Base-by-base conservation (phyloP, 1,140 invertebrate species). In the Drosophila carrolli region DNA sequence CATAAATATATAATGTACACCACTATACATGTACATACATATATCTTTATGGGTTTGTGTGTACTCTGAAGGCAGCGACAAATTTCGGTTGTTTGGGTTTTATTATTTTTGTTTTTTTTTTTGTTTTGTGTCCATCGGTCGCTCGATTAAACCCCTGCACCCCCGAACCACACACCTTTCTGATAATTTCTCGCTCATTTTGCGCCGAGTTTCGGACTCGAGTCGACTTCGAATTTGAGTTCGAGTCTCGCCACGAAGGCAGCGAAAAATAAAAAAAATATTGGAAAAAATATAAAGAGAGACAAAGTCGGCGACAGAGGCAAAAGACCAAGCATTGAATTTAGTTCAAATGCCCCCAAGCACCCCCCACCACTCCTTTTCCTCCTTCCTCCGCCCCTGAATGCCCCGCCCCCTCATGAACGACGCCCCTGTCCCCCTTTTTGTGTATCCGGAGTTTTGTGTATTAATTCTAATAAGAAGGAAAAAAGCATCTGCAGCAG, bases 101-200 rank as follows among this genome's bases (percentile, higher is more conserved):
- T 73, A 35, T 54, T 51, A 73, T 46, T 61, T 27, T 29, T 68
- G n/a, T 50, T 16, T 44, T 5, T 56, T 8, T 8, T n/a, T 57
- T 14, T 50, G 29, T 27, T 19, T 14, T 46, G 23, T 60, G 68
- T 46, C 51, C 59, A 60, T 53, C 59, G 59, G 55, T 44, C 55
- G 55, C 14, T 47, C 38, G 67, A 71, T 71, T 71, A 70, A 70
- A 27, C 55, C 10, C 32, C 40, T 19, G 29, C 61, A 40, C 43
- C 13, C 57, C 35, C 48, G 16, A 13, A 29, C 53, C 47, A 59
- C 66, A 71, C 53, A 72, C 66, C 67, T 59, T 56, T 66, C 61
- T 78, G 74, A 75, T 86, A 85, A 74, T 81, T 85, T 76, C 76
- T 84, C 66, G 81, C 81, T 84, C 75, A 84, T 83, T 83, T 83